phyloP scores from a whole-genome alignment of 2,113 vertebrate genomes.

The Atherinomorus stipes region DNA sequence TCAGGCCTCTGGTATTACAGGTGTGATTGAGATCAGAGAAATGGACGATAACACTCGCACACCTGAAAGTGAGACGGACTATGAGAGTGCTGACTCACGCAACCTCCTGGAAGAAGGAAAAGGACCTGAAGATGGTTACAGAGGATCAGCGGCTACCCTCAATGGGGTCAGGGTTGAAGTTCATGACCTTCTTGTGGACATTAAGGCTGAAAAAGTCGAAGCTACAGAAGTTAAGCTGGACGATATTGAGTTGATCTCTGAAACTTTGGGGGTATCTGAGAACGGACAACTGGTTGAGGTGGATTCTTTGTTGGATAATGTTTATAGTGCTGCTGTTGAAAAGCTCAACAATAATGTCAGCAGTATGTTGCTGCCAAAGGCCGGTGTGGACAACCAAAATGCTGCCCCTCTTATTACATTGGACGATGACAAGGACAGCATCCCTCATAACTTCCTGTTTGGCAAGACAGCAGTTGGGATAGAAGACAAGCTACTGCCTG shows the following conservation, averaged over 20 bases:
- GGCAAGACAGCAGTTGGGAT: constrained; percentile 85
- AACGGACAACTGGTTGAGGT: constrained; percentile 91
- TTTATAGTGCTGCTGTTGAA: constrained; percentile 93
- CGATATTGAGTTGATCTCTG: constrained; percentile 93
- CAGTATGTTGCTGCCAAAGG: constrained; percentile 69
- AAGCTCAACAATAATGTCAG: constrained; percentile 89
- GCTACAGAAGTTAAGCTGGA: constrained; percentile 97
- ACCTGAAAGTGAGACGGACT: constrained; percentile 94
- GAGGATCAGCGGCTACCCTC: constrained; percentile 74
- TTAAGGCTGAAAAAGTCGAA: constrained; percentile 98
- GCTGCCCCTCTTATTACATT: constrained; percentile 92
- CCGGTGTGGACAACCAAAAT: constrained; percentile 77
- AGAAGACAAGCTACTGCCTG: constrained; percentile 88
- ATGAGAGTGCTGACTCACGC: constrained; percentile 82
- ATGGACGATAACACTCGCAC: constrained; percentile 93
- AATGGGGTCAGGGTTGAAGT: constrained; percentile 90
- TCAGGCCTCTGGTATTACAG: constrained; percentile 87
- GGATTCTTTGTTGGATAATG: constrained; percentile 91
- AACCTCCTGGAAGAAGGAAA: constrained; percentile 90
- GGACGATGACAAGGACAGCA: constrained; percentile 92
- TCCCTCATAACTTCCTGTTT: constrained; percentile 90
- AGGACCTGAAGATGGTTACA: constrained; percentile 83
- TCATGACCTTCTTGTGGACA: constrained; percentile 91
- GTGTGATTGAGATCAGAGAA: constrained; percentile 86
- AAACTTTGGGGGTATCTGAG: constrained; percentile 87